phyloP scores from a whole-genome alignment of 2,888 invertebrate species.

The Scaptomyza tumidula region DNA sequence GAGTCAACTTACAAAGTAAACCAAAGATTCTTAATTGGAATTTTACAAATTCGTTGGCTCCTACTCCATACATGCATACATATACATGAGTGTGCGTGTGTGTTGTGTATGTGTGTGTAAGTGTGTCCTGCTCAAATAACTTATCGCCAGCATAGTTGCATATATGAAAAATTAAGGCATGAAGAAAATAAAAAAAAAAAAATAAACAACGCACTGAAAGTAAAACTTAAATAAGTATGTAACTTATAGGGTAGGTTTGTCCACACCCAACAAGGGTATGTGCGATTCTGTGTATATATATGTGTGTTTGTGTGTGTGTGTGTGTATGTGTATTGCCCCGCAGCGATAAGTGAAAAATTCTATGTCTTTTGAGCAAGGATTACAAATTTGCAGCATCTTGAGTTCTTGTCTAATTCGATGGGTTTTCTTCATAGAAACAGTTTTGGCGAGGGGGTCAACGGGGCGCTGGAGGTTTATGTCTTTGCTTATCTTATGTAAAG shows the following conservation, averaged over 20 bases:
- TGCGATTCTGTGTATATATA: conserved; percentile 4
- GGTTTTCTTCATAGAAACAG: conserved; percentile 24
- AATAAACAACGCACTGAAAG: conserved; percentile 47
- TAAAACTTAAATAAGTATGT: conserved; percentile 68
- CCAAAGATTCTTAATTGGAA: conserved; percentile 82
- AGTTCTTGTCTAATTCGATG: conserved; percentile 73
- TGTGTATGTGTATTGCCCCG: conserved; percentile 46
- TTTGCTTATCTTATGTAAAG: conserved; percentile 49
- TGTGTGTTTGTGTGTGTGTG: conserved; percentile 30
- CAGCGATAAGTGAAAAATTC: conserved; percentile 78
- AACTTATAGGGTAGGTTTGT: conserved; percentile 48
- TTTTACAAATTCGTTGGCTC: conserved; percentile 78
- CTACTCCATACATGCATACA: conserved; percentile 21
- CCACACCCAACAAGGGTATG: conserved; percentile 9
- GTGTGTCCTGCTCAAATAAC: conserved; percentile 69
- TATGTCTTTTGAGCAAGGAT: conserved; percentile 69
- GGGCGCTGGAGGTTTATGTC: conserved; percentile 38
- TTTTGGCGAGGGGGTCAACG: conserved; percentile 5
- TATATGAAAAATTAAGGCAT: conserved; percentile 70
- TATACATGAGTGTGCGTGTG: background rate
- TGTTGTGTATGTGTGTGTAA: conserved; percentile 2
- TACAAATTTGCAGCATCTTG: conserved; percentile 79
- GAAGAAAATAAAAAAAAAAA: conserved; percentile 42
- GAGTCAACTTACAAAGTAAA: conserved; percentile 82
- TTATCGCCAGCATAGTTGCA: conserved; percentile 75